A percentile compares a stretch with the other conserved stretches of the same genome.
These are phyloP conservation scores for Exaiptasia diaphana DNA, from an alignment of 64 coral and sea anemone species.

Conservation along the genomic window DNA sequence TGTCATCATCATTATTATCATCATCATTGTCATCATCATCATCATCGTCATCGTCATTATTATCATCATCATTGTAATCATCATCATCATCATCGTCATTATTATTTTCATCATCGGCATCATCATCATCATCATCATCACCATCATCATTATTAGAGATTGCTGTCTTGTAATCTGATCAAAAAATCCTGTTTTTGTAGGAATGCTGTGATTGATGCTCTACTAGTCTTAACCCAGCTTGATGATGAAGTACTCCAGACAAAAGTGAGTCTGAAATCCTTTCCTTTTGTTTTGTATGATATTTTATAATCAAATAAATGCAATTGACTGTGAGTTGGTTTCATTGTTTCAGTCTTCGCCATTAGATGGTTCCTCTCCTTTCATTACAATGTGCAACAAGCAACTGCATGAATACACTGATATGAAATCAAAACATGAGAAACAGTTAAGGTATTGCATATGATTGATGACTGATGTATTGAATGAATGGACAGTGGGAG, in stretches of 20 bases:
- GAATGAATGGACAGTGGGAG: no score
- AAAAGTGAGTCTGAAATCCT: not conserved
- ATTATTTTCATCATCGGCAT: not conserved
- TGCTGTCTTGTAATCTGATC: not conserved
- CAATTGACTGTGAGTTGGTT: not conserved
- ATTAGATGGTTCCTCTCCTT: not conserved
- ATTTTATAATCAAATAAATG: not conserved
- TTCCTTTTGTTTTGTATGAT: not conserved
- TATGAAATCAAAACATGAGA: slow-evolving; percentile 18
- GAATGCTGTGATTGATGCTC: not conserved
- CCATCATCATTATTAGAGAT: not conserved
- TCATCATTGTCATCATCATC: not conserved
- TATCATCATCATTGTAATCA: not conserved
- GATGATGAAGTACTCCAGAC: not conserved
- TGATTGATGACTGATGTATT: no score
- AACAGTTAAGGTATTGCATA: slow-evolving; percentile 16
- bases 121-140: not conserved
- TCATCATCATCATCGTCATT: no score
- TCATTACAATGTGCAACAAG: slow-evolving; percentile 17
- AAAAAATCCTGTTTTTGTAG: not conserved
- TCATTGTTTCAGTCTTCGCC: not conserved
- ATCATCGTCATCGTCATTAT: not conserved
- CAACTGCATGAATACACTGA: slow-evolving; percentile 40
- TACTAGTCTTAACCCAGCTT: not conserved
- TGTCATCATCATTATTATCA: not conserved